Percentiles rank a stretch among this genome's conserved stretches.
Conservation (phyloP, 2,113 vertebrate species). For the Natator depressus region DNA sequence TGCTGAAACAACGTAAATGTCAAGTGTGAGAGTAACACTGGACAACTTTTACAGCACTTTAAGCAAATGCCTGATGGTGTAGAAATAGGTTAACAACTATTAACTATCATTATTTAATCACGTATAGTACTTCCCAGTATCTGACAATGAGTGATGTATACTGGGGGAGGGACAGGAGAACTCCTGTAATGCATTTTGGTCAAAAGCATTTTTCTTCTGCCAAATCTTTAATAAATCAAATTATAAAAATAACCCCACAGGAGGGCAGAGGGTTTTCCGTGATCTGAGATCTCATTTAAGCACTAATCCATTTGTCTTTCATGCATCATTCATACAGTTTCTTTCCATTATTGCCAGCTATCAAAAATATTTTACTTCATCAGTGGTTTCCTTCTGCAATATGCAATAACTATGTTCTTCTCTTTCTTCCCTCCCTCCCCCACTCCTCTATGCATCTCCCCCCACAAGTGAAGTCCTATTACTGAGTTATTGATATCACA, state of each 20-base stretch:
- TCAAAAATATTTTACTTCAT: neutral
- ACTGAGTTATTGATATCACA: neutral
- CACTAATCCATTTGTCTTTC: neutral
- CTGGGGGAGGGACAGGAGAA: neutral
- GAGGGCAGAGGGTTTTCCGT: neutral
- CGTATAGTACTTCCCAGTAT: neutral
- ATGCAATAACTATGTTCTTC: neutral
- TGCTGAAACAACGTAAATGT: neutral
- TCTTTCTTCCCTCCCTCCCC: neutral
- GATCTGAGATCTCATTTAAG: neutral
- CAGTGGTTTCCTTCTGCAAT: neutral
- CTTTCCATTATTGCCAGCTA: neutral
- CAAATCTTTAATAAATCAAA: neutral
- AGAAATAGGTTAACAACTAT: too few species aligned
- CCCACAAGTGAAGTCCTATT: neutral
- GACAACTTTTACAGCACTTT: too few species aligned
- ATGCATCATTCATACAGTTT: neutral
- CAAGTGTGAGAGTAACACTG: too few species aligned
- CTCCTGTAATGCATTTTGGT: neutral
- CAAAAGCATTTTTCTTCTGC: neutral
- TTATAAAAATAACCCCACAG: neutral
- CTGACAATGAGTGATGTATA: neutral
- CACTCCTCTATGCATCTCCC: neutral
- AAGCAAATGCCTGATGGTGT: too few species aligned
- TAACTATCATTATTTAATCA: too few species aligned